These are phyloP conservation scores for Stenopsyche tienmushanensis DNA, from an alignment of 1,140 invertebrate species.

Conservation along the genomic window DNA sequence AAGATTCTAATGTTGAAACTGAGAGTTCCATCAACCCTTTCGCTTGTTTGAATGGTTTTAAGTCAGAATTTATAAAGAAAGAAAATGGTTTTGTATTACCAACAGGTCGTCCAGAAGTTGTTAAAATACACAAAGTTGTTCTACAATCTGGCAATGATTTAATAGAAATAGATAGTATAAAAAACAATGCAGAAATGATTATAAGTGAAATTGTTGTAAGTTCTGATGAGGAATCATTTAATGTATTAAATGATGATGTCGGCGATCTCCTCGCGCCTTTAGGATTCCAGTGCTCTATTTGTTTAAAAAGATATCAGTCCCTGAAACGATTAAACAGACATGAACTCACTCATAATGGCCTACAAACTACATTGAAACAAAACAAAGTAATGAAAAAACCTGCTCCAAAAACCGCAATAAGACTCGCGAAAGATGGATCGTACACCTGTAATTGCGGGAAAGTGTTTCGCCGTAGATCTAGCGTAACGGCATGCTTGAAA, in stretches of 20 bases:
- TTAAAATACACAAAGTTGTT: neutral
- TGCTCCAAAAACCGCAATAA: neutral
- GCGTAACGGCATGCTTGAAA: neutral
- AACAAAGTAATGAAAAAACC: neutral
- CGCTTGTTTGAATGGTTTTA: neutral
- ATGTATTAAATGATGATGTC: neutral
- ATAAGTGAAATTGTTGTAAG: neutral
- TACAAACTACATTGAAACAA: neutral
- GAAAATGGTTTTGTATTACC: neutral
- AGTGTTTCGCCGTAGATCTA: neutral
- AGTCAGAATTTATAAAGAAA: neutral
- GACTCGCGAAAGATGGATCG: neutral
- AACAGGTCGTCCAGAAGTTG: neutral
- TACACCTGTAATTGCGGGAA: neutral
- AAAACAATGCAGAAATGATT: neutral
- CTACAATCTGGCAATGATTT: neutral
- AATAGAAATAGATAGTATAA: neutral
- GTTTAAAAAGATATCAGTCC: neutral
- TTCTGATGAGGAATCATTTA: neutral
- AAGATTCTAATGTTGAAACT: neutral
- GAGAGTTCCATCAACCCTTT: neutral
- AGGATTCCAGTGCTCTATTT: neutral
- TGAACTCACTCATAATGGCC: neutral
- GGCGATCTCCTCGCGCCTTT: neutral
- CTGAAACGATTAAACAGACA: neutral